Conservation (phyloP, 2,797 vertebrate genomes). For the Todus mexicanus region DNA sequence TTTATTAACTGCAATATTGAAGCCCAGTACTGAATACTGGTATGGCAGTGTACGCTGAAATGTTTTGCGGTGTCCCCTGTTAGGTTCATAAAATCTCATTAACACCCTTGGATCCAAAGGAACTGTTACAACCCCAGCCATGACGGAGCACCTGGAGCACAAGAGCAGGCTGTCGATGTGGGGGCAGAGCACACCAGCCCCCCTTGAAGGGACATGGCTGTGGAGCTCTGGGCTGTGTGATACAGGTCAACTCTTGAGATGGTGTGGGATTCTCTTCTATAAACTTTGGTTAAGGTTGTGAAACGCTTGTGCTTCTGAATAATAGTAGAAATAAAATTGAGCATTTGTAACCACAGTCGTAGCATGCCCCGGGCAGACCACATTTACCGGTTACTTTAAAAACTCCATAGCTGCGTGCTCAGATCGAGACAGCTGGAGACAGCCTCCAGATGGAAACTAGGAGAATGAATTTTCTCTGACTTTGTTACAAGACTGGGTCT, state of each 20-base stretch:
- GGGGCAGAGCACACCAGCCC: not conserved
- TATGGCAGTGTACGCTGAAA: not conserved
- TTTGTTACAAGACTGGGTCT: not conserved
- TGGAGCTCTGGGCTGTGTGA: not conserved
- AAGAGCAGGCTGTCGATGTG: not conserved
- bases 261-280: not conserved
- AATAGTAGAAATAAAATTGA: not conserved
- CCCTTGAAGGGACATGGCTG: fast-evolving
- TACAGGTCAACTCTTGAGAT: not conserved
- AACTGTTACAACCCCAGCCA: not conserved
- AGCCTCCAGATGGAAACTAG: not conserved
- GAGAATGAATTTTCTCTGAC: not conserved
- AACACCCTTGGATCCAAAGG: not conserved
- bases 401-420: not conserved
- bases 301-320: not conserved
- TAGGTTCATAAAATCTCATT: not conserved
- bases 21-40: not conserved
- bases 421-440: not conserved
- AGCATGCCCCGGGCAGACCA: not conserved
- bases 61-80: not conserved
- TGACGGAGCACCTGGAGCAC: not conserved
- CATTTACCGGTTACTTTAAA: not conserved
- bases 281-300: not conserved
- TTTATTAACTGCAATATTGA: not conserved
- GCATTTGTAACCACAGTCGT: not conserved